Evolutionary conservation across 2,888 invertebrate species (phyloP).

Genomic region (Tholera decimalis): DNA sequence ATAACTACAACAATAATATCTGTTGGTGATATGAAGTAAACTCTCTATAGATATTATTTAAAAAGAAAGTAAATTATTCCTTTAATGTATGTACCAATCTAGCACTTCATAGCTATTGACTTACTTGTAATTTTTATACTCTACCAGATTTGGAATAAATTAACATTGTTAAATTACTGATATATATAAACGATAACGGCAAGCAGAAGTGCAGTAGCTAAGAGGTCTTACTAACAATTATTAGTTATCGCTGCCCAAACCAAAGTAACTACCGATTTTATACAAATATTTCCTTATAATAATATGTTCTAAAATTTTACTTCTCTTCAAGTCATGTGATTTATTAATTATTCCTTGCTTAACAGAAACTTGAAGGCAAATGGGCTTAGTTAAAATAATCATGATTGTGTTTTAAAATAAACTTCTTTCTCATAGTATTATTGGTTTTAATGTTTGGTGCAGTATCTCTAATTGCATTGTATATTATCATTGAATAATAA

Average conservation of each 20-base stretch:
- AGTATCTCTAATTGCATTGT: constrained; percentile 91
- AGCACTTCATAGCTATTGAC: constrained; percentile 77
- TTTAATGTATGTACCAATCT: constrained; percentile 56
- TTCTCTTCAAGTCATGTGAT: constrained; percentile 74
- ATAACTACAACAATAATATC: no score
- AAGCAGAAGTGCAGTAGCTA: constrained; percentile 73
- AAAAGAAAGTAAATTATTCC: constrained; percentile 40
- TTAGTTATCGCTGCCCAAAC: constrained; percentile 79
- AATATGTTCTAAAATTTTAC: constrained; percentile 68
- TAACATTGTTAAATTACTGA: constrained; percentile 27
- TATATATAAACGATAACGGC: constrained; percentile 29
- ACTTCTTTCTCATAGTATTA: constrained; percentile 86
- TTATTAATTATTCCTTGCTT: constrained; percentile 79
- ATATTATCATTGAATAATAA: constrained; percentile 88
- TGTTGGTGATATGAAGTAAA: no score
- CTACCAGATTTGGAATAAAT: constrained; percentile 33
- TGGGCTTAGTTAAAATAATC: constrained; percentile 87
- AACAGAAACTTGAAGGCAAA: constrained; percentile 84
- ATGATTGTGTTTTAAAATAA: constrained; percentile 82
- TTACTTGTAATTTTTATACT: constrained; percentile 50
- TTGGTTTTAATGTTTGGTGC: constrained; percentile 90
- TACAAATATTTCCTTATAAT: constrained; percentile 69
- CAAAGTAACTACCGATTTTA: constrained; percentile 69
- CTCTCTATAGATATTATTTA: not conserved
- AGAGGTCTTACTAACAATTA: constrained; percentile 70